phyloP scores from a whole-genome alignment of 2,888 invertebrate species.

The Rhynchonema sp. region DNA sequence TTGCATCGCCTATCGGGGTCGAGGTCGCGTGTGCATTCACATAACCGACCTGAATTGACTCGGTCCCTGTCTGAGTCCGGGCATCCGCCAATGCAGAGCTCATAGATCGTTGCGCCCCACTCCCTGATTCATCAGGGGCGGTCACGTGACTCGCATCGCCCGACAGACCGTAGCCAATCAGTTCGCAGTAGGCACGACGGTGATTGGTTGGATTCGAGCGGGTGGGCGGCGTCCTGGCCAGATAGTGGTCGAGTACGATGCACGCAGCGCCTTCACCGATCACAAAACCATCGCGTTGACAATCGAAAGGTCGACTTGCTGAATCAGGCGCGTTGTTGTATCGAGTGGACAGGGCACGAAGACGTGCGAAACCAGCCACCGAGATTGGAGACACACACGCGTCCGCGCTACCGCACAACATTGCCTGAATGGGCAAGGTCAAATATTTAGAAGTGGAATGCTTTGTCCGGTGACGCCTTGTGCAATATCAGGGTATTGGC shows the following conservation, averaged over 20 bases:
- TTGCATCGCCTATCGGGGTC: conserved; percentile 63
- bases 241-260: conserved; percentile 71
- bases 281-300: conserved; percentile 71
- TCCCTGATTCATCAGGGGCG: conserved; percentile 65
- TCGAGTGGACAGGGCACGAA: conserved; percentile 46
- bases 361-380: conserved; percentile 68
- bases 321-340: conserved; percentile 56
- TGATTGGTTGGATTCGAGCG: neutral
- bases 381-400: conserved; percentile 68
- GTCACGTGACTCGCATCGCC: conserved; percentile 87
- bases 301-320: conserved; percentile 84
- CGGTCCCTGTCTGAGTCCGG: too few relatives aligned
- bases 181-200: conserved; percentile 57
- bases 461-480: too few relatives aligned
- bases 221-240: conserved; percentile 43
- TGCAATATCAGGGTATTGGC: too few relatives aligned
- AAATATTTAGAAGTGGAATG: too few relatives aligned
- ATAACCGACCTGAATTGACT: conserved; percentile 39
- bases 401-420: conserved; percentile 85
- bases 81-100: conserved; percentile 56
- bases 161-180: conserved; percentile 74
- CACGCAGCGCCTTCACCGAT: conserved; percentile 92
- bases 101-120: conserved; percentile 70
- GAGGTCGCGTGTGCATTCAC: conserved; percentile 96
- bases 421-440: too few relatives aligned